Evolutionary conservation across 2,113 vertebrate genomes (phyloP), one percentile per base, ranked within the genome.

Genomic region (Oxyura jamaicensis): DNA sequence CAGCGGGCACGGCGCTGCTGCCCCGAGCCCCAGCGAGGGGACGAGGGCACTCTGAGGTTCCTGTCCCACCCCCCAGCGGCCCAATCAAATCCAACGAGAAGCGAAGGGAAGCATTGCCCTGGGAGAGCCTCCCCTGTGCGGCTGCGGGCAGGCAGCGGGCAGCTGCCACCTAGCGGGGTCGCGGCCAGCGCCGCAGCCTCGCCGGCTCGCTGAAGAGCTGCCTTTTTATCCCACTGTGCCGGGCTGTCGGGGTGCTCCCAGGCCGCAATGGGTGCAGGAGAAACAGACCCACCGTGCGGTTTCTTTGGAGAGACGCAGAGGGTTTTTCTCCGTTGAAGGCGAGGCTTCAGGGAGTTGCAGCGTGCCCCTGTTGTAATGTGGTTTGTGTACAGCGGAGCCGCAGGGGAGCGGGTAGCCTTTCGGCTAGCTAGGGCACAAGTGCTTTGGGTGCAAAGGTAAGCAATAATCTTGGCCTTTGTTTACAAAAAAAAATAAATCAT

Each of bases 121-220:
- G 41, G 86, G 33, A 83, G 59, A 50, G 67, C 36, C 55, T 18
- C 6, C 29, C 22, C 11, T 17, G 3, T 5, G 71, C 62, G 12
- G 77, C 35, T 77, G 19, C 50, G 42, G 56, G 25, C 26, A 13
- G 4, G 2, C 23, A 68, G 96, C 46, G 0, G 62, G 53, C 53
- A 83, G 92, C 69, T 79, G 88, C 94, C 95, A 93, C 55, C 95
- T 93, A 82, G 92, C 62, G 95, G 91, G 8, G 35, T 60, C 3
- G 0, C 31, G 31, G 39, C 42, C 29, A 39, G 46, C 39, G 55
- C 76, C 4, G 10, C 46, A 4, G 15, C 44, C 22, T 4, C 42
- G 36, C 13, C 12, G 35, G 15, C 3, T 5, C 36, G 28, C 4
- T 5, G 46, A 17, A 36, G 14, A 16, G n/a, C 42, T 19, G 4